Base-by-base conservation (phyloP, 1,140 invertebrate genomes). In the Hydropsyche tenuis region DNA sequence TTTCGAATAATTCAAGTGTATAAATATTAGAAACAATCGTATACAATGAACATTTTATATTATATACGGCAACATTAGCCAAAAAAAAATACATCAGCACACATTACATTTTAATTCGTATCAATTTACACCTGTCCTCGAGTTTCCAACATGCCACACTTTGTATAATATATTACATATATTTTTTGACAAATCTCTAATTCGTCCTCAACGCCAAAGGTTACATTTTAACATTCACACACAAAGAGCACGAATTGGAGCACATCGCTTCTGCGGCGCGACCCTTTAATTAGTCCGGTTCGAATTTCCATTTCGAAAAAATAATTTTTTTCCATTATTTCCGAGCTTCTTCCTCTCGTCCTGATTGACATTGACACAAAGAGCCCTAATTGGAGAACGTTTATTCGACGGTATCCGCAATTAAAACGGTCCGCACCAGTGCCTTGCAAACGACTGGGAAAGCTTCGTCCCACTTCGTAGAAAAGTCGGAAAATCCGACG, bases 361-460 rank as follows among this genome's bases (percentile, higher is more conserved):
- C 20, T 53, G 20, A 60, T 60, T 60, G 56, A 60, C 23, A 25
- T 25, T 25, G 20, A 23, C 22, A 27, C 23, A 27, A 60, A 60
- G 23, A 25, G 20, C 9, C 23, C 22, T 60, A 60, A 60, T 60
- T 60, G 56, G 56, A 22, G 23, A 23, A 12, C 51, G 23, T 60
- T 60, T 60, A 60, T 60, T 60, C 56, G 2, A 2, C 18, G 63
- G 63, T 45, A 66, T 66, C 63, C 63, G 65, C 65, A 68, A 68
- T 68, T 68, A 68, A 68, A 68, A 68, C 45, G 65, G 65, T 68
- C 5, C 65, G 65, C 65, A 25, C 65, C 23, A 48, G 20, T 68
- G 45, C 43, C 45, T 68, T 45, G 45, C 43, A 68, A 68, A 68
- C 45, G 65, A 68, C 65, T 68, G 16, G n/a, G 30, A 43, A 43